phyloP scores from a whole-genome alignment of 2,113 vertebrate species.

The Cyprinodon variegatus region DNA sequence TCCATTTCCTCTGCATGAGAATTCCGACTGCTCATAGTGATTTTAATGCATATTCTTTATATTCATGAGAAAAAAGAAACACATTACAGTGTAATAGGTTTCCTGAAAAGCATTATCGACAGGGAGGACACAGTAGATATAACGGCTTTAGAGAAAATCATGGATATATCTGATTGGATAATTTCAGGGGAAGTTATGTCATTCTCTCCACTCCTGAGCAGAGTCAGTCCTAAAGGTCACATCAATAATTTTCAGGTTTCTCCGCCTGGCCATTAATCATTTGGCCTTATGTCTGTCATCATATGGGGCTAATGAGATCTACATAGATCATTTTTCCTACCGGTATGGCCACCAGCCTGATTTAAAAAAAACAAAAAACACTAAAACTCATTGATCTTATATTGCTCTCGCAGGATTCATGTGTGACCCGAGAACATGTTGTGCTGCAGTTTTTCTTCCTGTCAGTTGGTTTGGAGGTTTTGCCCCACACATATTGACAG shows the following conservation, averaged over 20 bases:
- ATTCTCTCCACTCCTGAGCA: constrained; percentile 36
- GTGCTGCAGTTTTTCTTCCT: not conserved
- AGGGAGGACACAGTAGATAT: not conserved
- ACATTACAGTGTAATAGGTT: constrained; percentile 7
- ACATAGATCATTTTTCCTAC: constrained; percentile 71
- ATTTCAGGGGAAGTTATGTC: constrained; percentile 47
- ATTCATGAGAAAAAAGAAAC: constrained; percentile 3
- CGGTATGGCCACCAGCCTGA: constrained; percentile 52
- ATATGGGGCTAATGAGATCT: constrained; percentile 75
- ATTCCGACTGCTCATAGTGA: not conserved
- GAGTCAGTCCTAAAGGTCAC: constrained; percentile 71
- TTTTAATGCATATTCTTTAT: constrained; percentile 26
- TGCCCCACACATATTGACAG: not conserved
- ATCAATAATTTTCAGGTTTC: constrained; percentile 71
- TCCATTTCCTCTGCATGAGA: constrained; percentile 7
- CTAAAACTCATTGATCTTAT: constrained; percentile 58
- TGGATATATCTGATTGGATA: constrained; percentile 66
- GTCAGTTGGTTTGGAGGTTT: constrained; percentile 7
- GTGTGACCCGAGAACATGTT: constrained; percentile 14
- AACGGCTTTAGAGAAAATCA: constrained; percentile 30
- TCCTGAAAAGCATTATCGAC: constrained; percentile 22
- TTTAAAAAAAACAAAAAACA: constrained; percentile 21
- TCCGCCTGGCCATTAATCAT: constrained; percentile 70
- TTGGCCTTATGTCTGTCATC: constrained; percentile 67
- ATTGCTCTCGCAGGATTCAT: constrained; percentile 41